phyloP scores from a whole-genome alignment of 2,888 invertebrate genomes.

The Agriopis aurantiaria region DNA sequence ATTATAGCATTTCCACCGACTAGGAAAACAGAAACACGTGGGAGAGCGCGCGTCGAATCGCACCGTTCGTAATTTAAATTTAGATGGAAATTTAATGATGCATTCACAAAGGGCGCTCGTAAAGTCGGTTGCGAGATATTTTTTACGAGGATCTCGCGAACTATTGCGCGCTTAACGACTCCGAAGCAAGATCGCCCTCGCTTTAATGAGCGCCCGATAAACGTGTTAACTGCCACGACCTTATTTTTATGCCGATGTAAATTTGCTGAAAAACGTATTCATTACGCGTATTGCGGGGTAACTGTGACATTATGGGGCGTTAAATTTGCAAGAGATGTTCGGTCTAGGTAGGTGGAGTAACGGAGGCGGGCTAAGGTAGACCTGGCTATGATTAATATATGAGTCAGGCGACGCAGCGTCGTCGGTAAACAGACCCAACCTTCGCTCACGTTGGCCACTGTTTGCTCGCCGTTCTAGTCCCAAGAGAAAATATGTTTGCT shows the following conservation, averaged over 20 bases:
- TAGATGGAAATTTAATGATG: slow-evolving; percentile 87
- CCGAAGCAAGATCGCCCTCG: slow-evolving; percentile 85
- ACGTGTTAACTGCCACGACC: slow-evolving; percentile 85
- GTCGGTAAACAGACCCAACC: slow-evolving; percentile 81
- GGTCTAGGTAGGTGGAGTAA: slow-evolving; percentile 50
- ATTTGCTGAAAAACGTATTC: slow-evolving; percentile 84
- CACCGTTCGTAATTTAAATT: slow-evolving; percentile 85
- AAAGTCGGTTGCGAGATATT: slow-evolving; percentile 86
- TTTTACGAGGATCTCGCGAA: slow-evolving; percentile 87
- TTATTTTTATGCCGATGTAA: slow-evolving; percentile 85
- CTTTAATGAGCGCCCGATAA: slow-evolving; percentile 87
- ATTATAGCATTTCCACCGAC: slow-evolving; percentile 86
- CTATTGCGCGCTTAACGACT: slow-evolving; percentile 87
- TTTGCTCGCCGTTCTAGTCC: slow-evolving; percentile 83
- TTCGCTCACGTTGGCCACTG: slow-evolving; percentile 79
- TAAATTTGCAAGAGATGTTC: slow-evolving; percentile 56
- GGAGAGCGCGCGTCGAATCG: slow-evolving; percentile 79
- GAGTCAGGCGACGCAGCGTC: slow-evolving; percentile 83
- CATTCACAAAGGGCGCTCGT: slow-evolving; percentile 86
- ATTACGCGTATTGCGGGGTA: slow-evolving; percentile 74
- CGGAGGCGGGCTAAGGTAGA: slow-evolving; percentile 70
- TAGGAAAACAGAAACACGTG: slow-evolving; percentile 86
- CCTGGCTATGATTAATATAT: slow-evolving; percentile 83
- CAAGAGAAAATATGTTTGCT: slow-evolving; percentile 85
- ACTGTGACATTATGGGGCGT: slow-evolving; percentile 58